Percentiles rank a stretch among this genome's conserved stretches.
These are phyloP conservation scores for Smutsia temminckii DNA, from an alignment of 2,797 vertebrate genomes.

Conservation along the genomic window DNA sequence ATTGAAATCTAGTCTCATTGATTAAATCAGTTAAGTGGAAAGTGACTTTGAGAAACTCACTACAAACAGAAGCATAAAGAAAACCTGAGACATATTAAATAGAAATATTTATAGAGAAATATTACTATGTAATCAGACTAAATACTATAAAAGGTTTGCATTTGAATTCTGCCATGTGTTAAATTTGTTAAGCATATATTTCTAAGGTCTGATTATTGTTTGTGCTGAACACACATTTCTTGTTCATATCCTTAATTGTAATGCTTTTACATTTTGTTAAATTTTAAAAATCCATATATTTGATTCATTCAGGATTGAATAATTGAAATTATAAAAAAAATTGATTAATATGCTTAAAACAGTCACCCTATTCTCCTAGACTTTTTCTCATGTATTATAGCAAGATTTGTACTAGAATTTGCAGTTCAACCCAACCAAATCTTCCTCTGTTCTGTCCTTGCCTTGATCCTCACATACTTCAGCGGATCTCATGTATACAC, in stretches of 20 bases:
- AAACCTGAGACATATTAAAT: neutral
- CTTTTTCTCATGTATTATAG: neutral
- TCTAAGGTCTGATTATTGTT: neutral
- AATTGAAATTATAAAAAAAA: constrained; percentile 36
- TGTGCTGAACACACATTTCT: neutral
- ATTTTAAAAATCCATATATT: neutral
- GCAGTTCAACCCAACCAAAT: neutral
- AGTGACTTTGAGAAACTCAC: neutral
- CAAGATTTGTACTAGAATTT: neutral
- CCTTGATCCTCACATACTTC: neutral
- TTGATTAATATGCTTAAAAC: neutral
- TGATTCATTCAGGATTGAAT: neutral
- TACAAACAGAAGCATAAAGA: constrained; percentile 6
- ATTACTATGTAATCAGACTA: neutral
- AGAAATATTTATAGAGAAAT: neutral
- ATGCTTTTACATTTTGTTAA: constrained; percentile 17
- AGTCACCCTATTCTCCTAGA: neutral
- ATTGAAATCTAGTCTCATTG: neutral
- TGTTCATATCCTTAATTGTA: constrained; percentile 16
- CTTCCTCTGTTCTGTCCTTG: neutral
- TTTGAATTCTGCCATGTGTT: neutral
- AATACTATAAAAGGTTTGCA: neutral
- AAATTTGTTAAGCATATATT: neutral
- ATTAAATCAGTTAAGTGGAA: neutral
- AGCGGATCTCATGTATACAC: neutral